phyloP scores from a whole-genome alignment of 2,888 invertebrate species.

The Eupithecia tripunctaria region DNA sequence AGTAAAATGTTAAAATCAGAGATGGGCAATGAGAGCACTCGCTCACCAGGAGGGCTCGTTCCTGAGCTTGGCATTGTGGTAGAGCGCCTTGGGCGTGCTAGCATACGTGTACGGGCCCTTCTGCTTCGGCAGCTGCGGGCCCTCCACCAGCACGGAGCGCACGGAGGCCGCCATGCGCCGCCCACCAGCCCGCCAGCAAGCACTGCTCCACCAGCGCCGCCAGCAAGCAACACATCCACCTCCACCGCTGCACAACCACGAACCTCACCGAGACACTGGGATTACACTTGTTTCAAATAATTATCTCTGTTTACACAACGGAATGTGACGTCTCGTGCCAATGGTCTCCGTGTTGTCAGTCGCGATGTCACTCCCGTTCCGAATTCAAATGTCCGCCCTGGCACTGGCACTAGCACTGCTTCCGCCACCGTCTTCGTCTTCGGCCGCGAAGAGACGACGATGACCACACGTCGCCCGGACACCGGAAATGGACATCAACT shows the following conservation, averaged over 20 bases:
- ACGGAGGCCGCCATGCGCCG: slow-evolving; percentile 71
- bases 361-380: slow-evolving; percentile 22
- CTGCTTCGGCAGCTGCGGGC: slow-evolving; percentile 61
- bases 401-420: neutral
- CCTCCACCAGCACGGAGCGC: slow-evolving; percentile 73
- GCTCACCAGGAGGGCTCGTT: slow-evolving; percentile 75
- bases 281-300: neutral
- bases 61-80: slow-evolving; percentile 83
- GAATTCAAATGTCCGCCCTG: slow-evolving; percentile 25
- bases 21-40: too few relatives aligned
- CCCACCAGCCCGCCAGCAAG: slow-evolving; percentile 49
- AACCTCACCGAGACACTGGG: neutral
- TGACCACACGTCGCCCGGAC: neutral
- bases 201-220: slow-evolving; percentile 63
- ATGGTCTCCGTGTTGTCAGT: neutral
- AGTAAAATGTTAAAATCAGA: too few relatives aligned
- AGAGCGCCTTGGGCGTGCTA: slow-evolving; percentile 85
- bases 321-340: neutral
- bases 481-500: neutral
- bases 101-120: slow-evolving; percentile 84
- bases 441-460: too few relatives aligned
- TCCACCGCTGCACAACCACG: neutral
- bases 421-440: too few relatives aligned
- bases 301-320: neutral
- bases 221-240: slow-evolving; percentile 68